Evolutionary conservation across 2,888 invertebrate genomes (phyloP), one percentile per base, ranked within the genome.

Genomic region (Agonopterix arenella): DNA sequence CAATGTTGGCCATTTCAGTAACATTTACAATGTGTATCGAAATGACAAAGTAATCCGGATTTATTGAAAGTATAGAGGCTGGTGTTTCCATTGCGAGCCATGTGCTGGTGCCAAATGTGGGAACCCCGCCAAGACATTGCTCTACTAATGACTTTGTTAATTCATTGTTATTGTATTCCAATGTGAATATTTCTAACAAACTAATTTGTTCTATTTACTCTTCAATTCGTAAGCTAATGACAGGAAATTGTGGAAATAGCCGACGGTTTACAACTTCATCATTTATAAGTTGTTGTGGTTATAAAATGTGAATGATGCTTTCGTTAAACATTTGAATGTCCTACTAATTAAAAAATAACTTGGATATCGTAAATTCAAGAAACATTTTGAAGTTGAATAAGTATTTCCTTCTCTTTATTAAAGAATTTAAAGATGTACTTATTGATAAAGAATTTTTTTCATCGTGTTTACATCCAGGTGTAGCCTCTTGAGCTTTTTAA

Each of bases 91-190:
- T 78, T 80, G 74, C 73, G 74, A 76, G 75, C 79, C 86, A 89
- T 81, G 84, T 88, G 84, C 77, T 80, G 74, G 80, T 78, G 48
- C 45, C 45, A 75, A 84, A 84, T 86, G 85, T 88, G 88, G 88
- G 88, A 88, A 85, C 83, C 77, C 79, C 80, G 86, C 88, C 88
- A 86, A 88, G 82, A 83, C 70, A 73, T 73, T 81, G 83, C 80
- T 76, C 80, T 73, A 81, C 79, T 82, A 83, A 86, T 82, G 78
- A 80, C 70, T 78, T 76, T 73, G 82, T 84, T 84, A 83, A 78
- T 79, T 75, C 76, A 84, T 84, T 85, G 82, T 84, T 78, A 66
- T 70, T 69, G 57, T 60, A 59, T 73, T 60, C 53, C n/a, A 40
- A n/a, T 40, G n/a, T 40, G n/a, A n/a, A 40, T 59, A 63, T 58